Base-by-base conservation (phyloP, 2,888 invertebrate genomes). In the Himalopsyche kuldschensis region DNA sequence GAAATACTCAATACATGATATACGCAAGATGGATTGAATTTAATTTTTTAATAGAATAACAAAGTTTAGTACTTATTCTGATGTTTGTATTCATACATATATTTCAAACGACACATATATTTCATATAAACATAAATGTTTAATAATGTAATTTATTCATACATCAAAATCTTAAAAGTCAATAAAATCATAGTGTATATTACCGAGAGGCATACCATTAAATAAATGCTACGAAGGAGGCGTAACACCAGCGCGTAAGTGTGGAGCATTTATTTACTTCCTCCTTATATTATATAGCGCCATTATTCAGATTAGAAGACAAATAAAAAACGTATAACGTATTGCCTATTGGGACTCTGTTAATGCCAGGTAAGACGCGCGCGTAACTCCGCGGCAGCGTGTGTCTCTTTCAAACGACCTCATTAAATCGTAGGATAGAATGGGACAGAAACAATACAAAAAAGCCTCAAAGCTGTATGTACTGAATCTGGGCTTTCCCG, bases 311-410 rank as follows among this genome's bases (percentile, higher is more conserved):
- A 69, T 69, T 69, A 69, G 69, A 69, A 69, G 69, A 69, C 69
- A 69, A 69, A 69, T 69, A 69, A 69, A 69, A 83, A 48, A 80
- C 63, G 41, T 41, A 47, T 83, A 48, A 83, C 35, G 30, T 78
- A 82, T 47, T 79, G 75, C 63, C 82, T 32, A 76, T 76, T 76
- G 31, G 75, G 24, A 76, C 75, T 78, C 17, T 41, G 77, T 41
- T 75, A 20, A 27, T 27, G 30, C 27, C 69, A 69, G 69, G 69
- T 69, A 69, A 69, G 69, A 46, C 41, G 30, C 78, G 77, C 84
- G 86, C 86, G 86, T 86, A 86, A 86, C 85, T 86, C 86, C 82
- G 85, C 84, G 79, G 86, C 83, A 84, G 41, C 41, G 69, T 79
- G 47, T 84, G 81, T 81, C 80, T 47, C 75, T 82, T 80, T 41